A percentile compares a stretch with the other conserved stretches of the same genome.
These are phyloP conservation scores for Alaudala cheleensis DNA, from an alignment of 2,113 vertebrate genomes.

Conservation along the genomic window DNA sequence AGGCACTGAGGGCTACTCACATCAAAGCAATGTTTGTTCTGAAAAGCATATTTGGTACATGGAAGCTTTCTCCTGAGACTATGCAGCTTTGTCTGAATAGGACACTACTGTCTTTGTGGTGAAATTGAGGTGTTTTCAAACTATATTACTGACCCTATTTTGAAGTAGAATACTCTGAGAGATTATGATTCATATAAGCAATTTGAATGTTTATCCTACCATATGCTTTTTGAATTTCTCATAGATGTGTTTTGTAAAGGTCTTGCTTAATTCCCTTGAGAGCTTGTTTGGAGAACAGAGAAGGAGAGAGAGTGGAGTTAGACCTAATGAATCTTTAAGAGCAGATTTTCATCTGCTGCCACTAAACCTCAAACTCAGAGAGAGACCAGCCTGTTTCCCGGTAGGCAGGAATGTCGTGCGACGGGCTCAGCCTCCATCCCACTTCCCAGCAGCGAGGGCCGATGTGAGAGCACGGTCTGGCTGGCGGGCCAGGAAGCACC, in stretches of 20 bases:
- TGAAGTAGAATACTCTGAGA: not conserved
- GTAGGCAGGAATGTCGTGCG: not conserved
- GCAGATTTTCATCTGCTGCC: not conserved
- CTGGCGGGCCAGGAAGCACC: not conserved
- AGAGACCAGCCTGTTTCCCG: not conserved
- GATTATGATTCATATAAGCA: not conserved
- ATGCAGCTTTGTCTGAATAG: not conserved
- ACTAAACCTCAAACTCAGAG: not conserved
- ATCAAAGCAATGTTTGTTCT: not conserved
- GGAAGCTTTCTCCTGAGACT: not conserved
- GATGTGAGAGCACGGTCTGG: accelerated
- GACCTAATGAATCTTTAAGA: not conserved
- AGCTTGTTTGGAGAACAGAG: not conserved
- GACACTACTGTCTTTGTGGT: not conserved
- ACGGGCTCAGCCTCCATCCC: not conserved
- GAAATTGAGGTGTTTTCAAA: not conserved
- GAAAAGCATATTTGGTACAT: not conserved
- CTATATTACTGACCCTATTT: not conserved
- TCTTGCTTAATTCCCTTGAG: not conserved
- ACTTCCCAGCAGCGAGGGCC: not conserved
- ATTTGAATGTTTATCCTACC: not conserved
- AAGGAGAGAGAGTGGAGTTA: not conserved
- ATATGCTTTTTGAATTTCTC: not conserved
- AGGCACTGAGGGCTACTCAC: not conserved
- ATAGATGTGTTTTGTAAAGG: not conserved